Evolutionary conservation across 2,888 invertebrate genomes (phyloP).

Genomic region (Omphaloscelis lunosa): DNA sequence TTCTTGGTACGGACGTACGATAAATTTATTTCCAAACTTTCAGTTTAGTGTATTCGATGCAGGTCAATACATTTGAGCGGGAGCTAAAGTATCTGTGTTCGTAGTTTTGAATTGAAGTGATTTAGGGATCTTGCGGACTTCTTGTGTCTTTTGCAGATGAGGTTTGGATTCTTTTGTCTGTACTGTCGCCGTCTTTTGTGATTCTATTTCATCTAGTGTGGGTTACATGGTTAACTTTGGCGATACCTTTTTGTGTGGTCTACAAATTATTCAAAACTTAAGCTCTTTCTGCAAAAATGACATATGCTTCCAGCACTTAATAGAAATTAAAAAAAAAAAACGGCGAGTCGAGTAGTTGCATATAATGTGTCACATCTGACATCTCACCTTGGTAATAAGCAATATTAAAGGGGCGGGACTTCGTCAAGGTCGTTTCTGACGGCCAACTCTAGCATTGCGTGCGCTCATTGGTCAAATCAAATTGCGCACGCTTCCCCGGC

Average conservation of each 20-base stretch:
- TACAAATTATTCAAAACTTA: not conserved
- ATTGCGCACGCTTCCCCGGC: too few relatives aligned
- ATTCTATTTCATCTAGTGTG: not conserved
- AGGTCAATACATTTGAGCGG: conserved; percentile 79
- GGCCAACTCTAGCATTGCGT: too few relatives aligned
- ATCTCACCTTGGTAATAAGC: too few relatives aligned
- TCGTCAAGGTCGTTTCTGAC: too few relatives aligned
- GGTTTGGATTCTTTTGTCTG: conserved; percentile 18
- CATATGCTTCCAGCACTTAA: not conserved
- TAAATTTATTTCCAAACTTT: conserved; percentile 82
- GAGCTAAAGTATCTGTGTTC: conserved; percentile 69
- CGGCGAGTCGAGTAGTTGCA: too few relatives aligned
- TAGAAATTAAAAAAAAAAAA: too few relatives aligned
- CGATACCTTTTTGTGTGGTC: not conserved
- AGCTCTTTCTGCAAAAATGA: not conserved
- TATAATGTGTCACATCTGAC: too few relatives aligned
- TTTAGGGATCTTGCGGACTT: conserved; percentile 55
- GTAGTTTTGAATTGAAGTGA: conserved; percentile 54
- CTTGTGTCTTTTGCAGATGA: conserved; percentile 31
- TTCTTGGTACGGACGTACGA: conserved; percentile 72
- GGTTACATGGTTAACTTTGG: too few relatives aligned
- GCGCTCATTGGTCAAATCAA: too few relatives aligned
- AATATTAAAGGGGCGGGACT: too few relatives aligned
- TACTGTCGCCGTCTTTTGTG: not conserved
- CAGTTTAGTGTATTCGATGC: conserved; percentile 75